These are phyloP conservation scores for Rhizoglyphus robini DNA, from an alignment of 1,140 invertebrate genomes.

Conservation along the genomic window DNA sequence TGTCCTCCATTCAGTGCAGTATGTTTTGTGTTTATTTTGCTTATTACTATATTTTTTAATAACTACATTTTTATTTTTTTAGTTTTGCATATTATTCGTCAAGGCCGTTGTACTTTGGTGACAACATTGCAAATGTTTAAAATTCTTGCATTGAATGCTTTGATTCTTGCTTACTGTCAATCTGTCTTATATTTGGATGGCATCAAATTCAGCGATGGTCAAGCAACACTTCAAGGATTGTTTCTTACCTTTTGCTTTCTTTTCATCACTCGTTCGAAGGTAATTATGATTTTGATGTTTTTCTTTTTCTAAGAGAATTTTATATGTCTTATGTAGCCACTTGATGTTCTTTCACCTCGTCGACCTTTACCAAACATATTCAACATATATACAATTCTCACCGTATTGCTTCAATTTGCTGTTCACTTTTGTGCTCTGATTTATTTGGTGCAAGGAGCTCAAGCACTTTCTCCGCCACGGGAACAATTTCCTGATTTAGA, in stretches of 20 bases:
- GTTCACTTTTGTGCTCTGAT: constrained; percentile 87
- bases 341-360: constrained; percentile 80
- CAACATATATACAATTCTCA: constrained; percentile 90
- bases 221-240: constrained; percentile 78
- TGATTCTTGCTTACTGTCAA: constrained; percentile 94
- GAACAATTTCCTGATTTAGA: constrained; percentile 52
- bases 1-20: constrained; percentile 93
- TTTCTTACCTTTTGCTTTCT: constrained; percentile 89
- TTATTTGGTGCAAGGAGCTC: constrained; percentile 68
- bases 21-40: constrained; percentile 33
- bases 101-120: constrained; percentile 94
- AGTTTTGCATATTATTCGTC: constrained; percentile 98
- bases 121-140: constrained; percentile 99
- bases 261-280: constrained; percentile 95
- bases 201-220: constrained; percentile 92
- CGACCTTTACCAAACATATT: constrained; percentile 97
- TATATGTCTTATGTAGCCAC: constrained; percentile 49
- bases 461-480: not conserved
- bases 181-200: constrained; percentile 96
- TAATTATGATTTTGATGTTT: constrained; percentile 33
- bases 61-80: constrained; percentile 24
- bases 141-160: constrained; percentile 94
- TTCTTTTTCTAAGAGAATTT: too few relatives aligned
- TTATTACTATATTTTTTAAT: constrained; percentile 6
- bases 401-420: constrained; percentile 84